Conservation (phyloP, 2,797 vertebrate species). For the Gouania willdenowi region DNA sequence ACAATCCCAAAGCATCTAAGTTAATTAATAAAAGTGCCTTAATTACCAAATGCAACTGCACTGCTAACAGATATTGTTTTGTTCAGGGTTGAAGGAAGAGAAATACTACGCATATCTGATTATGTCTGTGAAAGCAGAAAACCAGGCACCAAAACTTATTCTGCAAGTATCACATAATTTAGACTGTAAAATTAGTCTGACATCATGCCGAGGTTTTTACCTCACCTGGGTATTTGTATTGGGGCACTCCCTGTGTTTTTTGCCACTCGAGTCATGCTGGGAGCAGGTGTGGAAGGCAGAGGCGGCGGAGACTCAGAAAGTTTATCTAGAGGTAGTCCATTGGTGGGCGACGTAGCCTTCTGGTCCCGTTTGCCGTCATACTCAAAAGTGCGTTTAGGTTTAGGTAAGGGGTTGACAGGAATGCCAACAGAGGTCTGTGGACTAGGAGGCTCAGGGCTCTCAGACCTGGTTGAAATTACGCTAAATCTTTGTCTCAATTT, state of each 20-base stretch:
- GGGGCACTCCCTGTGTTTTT: slow-evolving; percentile 79
- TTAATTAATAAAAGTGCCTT: no score
- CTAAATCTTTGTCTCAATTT: slow-evolving; percentile 79
- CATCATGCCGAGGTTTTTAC: neutral
- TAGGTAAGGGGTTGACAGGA: slow-evolving; percentile 91
- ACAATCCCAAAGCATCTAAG: no score
- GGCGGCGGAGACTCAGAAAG: slow-evolving; percentile 84
- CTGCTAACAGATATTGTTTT: neutral
- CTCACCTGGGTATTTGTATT: slow-evolving; percentile 86
- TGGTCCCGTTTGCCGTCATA: slow-evolving; percentile 92
- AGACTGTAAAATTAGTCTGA: neutral
- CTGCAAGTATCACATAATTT: no score
- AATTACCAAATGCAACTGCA: neutral
- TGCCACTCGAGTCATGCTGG: slow-evolving; percentile 75
- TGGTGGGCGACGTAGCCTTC: slow-evolving; percentile 76
- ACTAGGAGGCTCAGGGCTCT: slow-evolving; percentile 70
- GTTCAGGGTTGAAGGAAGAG: neutral
- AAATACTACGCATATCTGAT: neutral
- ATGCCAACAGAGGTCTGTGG: slow-evolving; percentile 69
- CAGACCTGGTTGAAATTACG: slow-evolving; percentile 66
- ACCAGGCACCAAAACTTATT: no score
- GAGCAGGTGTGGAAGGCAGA: slow-evolving; percentile 88
- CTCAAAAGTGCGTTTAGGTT: slow-evolving; percentile 98
- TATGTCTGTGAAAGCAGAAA: slow-evolving; percentile 12
- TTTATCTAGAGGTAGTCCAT: slow-evolving; percentile 87